phyloP scores from a whole-genome alignment of 2,113 vertebrate species.

The Odobenus rosmarus region DNA sequence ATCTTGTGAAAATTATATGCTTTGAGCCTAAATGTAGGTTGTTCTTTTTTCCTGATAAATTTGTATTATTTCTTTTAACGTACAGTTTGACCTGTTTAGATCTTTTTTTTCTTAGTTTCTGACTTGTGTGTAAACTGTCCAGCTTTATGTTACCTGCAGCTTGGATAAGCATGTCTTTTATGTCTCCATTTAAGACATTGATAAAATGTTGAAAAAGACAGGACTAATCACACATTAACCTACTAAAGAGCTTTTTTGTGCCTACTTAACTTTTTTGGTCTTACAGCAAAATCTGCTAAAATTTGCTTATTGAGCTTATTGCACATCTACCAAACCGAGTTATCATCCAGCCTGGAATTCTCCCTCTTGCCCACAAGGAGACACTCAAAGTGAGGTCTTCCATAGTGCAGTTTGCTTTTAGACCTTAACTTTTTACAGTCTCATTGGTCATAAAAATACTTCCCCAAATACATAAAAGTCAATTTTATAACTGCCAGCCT shows the following conservation, averaged over 20 bases:
- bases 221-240: not conserved
- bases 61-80: not conserved
- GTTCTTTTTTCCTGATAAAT: not conserved
- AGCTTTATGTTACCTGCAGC: not conserved
- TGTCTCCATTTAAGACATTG: constrained; percentile 10
- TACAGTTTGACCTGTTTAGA: not conserved
- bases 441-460: not conserved
- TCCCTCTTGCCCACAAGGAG: not conserved
- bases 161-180: not conserved
- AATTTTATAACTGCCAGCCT: not conserved
- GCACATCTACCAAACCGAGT: not conserved
- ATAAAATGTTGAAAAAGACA: not conserved
- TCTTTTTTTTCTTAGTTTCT: not conserved
- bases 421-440: not conserved
- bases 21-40: not conserved
- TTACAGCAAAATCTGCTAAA: not conserved
- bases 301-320: not conserved
- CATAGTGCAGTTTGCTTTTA: not conserved
- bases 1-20: not conserved
- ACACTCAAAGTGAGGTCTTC: not conserved
- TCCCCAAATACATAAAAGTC: not conserved
- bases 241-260: not conserved
- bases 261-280: not conserved
- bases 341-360: not conserved
- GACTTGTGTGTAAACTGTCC: not conserved